These are phyloP conservation scores for Empis livida DNA, from an alignment of 2,888 invertebrate species.

Conservation along the genomic window DNA sequence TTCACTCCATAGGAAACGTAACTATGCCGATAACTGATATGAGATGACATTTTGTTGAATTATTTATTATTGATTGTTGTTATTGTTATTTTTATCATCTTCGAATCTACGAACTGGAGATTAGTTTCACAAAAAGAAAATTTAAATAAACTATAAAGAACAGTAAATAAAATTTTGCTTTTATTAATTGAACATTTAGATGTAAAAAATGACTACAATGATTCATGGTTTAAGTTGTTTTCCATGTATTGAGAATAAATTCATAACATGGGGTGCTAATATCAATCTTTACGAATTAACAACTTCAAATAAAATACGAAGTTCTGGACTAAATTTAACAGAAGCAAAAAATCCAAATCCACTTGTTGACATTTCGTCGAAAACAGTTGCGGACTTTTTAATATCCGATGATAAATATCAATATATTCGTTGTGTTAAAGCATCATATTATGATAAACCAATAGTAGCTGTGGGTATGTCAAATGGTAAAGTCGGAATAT, in stretches of 20 bases:
- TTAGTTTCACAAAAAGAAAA: too few species aligned
- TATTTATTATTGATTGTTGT: too few species aligned
- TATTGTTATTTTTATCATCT: too few species aligned
- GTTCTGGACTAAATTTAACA: neutral
- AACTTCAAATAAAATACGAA: conserved; percentile 12
- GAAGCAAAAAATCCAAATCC: neutral
- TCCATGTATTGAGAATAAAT: conserved; percentile 62
- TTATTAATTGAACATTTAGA: too few species aligned
- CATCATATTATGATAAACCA: conserved; percentile 72
- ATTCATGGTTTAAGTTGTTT: conserved; percentile 79
- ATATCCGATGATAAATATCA: conserved; percentile 42
- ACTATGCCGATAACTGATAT: too few species aligned
- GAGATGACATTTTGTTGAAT: too few species aligned
- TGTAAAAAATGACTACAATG: too few species aligned
- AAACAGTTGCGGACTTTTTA: conserved; percentile 15
- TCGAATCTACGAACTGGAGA: too few species aligned
- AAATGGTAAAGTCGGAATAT: conserved; percentile 75
- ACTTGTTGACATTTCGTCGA: neutral
- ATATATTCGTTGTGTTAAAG: conserved; percentile 75
- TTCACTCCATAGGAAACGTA: too few species aligned
- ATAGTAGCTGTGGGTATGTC: conserved; percentile 78
- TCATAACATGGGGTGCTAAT: conserved; percentile 83
- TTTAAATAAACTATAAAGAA: too few species aligned
- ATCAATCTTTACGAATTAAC: conserved; percentile 74
- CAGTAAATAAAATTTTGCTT: too few species aligned